A percentile compares a stretch with the other conserved stretches of the same genome.
Evolutionary conservation across 2,113 vertebrate species (phyloP).

Genomic region (Clarias macrocephalus): DNA sequence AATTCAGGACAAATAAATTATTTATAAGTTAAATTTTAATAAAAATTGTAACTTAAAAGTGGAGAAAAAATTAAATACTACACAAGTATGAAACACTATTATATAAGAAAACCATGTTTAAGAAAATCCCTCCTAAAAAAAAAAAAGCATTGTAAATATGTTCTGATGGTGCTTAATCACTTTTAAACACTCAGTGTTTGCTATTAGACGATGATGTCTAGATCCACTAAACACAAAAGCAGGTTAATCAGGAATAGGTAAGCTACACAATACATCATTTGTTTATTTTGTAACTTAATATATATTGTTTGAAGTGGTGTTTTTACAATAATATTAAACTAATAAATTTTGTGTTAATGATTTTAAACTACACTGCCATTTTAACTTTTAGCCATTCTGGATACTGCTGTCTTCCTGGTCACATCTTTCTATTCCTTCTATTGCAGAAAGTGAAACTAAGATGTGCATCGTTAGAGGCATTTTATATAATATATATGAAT

Average conservation of each 20-base stretch:
- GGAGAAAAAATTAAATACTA: background rate
- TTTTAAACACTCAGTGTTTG: background rate
- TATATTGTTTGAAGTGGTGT: background rate
- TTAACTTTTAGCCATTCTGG: background rate
- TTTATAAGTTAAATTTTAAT: no score
- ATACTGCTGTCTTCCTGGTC: background rate
- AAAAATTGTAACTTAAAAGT: background rate
- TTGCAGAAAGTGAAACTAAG: background rate
- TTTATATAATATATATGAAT: no score
- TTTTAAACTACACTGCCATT: background rate
- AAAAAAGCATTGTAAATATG: background rate
- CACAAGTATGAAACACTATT: background rate
- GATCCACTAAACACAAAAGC: background rate
- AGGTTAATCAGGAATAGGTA: background rate
- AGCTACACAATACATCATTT: background rate
- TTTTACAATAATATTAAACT: background rate
- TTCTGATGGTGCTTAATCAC: background rate
- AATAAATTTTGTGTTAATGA: background rate
- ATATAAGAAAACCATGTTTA: background rate
- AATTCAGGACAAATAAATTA: background rate
- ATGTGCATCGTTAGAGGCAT: background rate
- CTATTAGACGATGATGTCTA: no score
- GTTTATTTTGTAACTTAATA: background rate
- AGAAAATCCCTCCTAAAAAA: background rate
- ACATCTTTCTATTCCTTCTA: background rate